Conservation (phyloP, 2,888 invertebrate species). For the Parnassius orleans region DNA sequence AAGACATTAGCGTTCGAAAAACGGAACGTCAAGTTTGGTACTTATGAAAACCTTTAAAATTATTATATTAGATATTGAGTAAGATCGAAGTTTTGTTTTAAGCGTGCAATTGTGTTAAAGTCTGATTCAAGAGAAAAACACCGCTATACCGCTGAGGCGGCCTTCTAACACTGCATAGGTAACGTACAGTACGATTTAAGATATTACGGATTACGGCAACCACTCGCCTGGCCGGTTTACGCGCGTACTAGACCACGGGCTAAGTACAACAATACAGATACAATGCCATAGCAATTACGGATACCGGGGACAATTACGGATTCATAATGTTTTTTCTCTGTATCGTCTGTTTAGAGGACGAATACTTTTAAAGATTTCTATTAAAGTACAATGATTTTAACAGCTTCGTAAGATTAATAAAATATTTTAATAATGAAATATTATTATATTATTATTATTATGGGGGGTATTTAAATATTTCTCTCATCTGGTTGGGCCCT, state of each 20-base stretch:
- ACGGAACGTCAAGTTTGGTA: constrained; percentile 22
- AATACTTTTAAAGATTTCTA: not conserved
- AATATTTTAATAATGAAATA: no score
- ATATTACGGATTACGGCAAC: constrained; percentile 47
- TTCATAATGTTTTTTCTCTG: constrained; percentile 46
- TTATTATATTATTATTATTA: no score
- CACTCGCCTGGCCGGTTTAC: constrained; percentile 63
- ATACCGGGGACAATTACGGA: constrained; percentile 61
- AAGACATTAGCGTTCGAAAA: constrained; percentile 10
- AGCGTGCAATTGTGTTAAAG: constrained; percentile 21
- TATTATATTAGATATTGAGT: not conserved
- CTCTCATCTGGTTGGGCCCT: no score
- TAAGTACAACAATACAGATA: constrained; percentile 53
- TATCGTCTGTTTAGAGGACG: constrained; percentile 39
- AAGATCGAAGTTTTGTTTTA: constrained; percentile 7
- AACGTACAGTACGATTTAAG: constrained; percentile 51
- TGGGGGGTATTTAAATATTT: no score
- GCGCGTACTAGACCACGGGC: constrained; percentile 42
- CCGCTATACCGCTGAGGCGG: constrained; percentile 64
- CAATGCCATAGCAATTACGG: constrained; percentile 73
- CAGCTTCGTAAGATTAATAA: no score
- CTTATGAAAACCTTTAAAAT: not conserved
- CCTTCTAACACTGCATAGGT: constrained; percentile 72
- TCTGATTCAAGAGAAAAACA: constrained; percentile 42
- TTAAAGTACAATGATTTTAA: no score